Evolutionary conservation across 1,140 invertebrate genomes (phyloP).

Genomic region (Aethina tumida): DNA sequence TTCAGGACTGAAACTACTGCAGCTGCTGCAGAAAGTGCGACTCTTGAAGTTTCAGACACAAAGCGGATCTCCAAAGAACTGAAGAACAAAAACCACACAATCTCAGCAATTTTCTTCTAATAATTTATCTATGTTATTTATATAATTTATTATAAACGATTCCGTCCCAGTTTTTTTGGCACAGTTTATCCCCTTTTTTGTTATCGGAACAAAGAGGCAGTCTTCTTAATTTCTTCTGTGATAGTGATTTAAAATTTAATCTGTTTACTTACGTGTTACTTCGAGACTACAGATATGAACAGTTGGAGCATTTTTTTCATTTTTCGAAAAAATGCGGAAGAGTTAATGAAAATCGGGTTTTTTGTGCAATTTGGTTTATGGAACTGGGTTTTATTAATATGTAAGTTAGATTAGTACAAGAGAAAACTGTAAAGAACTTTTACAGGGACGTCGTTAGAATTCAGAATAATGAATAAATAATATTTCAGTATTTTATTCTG

Average conservation of each 20-base stretch:
- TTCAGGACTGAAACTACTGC: too few species aligned
- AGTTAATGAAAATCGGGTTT: conserved; percentile 33
- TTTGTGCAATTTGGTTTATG: conserved; percentile 38
- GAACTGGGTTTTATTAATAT: conserved; percentile 29
- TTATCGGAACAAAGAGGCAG: too few species aligned
- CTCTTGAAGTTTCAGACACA: too few species aligned
- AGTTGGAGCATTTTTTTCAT: neutral
- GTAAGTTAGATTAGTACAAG: conserved; percentile 22
- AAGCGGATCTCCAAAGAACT: too few species aligned
- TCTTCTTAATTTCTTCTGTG: conserved; percentile 30
- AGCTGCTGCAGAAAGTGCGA: too few species aligned
- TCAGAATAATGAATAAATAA: conserved; percentile 18
- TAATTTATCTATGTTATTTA: too few species aligned
- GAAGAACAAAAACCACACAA: too few species aligned
- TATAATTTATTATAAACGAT: too few species aligned
- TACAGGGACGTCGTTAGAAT: conserved; percentile 31
- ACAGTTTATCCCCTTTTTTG: too few species aligned
- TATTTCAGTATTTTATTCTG: conserved; percentile 19
- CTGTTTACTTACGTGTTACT: conserved; percentile 11
- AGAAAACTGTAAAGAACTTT: conserved; percentile 14
- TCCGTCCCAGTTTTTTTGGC: too few species aligned
- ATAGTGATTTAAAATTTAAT: conserved; percentile 27
- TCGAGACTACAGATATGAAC: conserved; percentile 6
- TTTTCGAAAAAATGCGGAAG: conserved; percentile 4
- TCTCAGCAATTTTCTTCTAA: too few species aligned